These are phyloP conservation scores for Nemopilema nomurai DNA, from an alignment of 30 jellyfish, hydroid and myxozoan species.

Conservation along the genomic window DNA sequence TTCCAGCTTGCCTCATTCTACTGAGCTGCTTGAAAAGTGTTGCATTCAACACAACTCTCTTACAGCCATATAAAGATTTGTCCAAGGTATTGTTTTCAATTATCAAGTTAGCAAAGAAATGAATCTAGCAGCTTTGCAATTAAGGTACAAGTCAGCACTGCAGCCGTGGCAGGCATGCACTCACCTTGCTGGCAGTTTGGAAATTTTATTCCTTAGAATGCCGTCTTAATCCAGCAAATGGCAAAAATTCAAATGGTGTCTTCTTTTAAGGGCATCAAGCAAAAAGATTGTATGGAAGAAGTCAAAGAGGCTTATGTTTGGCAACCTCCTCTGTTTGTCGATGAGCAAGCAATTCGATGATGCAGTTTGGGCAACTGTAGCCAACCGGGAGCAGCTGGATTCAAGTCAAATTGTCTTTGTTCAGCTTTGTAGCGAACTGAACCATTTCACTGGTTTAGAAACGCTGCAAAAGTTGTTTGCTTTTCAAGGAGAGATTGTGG, in stretches of 20 bases:
- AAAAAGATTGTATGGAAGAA: constrained; percentile 56
- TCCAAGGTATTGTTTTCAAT: no score
- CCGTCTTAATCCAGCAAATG: no score
- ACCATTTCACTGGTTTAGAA: constrained; percentile 34
- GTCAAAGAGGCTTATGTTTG: constrained; percentile 56
- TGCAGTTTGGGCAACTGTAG: constrained; percentile 72
- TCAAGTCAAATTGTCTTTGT: constrained; percentile 36
- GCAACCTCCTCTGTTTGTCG: constrained; percentile 70
- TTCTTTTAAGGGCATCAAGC: constrained; percentile 4
- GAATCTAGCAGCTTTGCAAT: no score
- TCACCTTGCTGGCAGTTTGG: no score
- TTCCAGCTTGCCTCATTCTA: no score
- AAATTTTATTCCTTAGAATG: not conserved
- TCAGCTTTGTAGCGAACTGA: constrained; percentile 46
- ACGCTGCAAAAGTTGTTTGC: constrained; percentile 9
- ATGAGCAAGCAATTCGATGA: constrained; percentile 37
- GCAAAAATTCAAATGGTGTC: no score
- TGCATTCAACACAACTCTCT: no score
- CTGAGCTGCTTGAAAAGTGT: no score
- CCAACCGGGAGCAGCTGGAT: constrained; percentile 46
- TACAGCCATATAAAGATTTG: no score
- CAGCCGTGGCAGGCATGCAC: no score
- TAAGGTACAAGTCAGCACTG: no score
- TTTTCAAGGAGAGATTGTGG: constrained; percentile 32
- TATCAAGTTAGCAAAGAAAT: no score